Conservation (phyloP, 2,113 vertebrate species). For the Phalacrocorax carbo region DNA sequence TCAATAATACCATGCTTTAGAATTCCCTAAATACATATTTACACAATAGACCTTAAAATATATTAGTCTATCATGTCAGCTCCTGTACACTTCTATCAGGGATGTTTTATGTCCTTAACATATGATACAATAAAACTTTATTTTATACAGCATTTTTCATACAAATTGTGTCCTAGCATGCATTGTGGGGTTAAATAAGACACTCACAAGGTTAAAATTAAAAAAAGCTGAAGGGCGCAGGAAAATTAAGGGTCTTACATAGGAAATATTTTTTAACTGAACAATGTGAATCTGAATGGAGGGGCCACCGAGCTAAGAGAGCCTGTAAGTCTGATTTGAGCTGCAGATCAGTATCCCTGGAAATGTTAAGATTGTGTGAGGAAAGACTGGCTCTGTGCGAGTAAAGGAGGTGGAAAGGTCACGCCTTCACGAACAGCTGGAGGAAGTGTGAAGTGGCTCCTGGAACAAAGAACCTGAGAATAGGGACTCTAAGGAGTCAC, state of each 20-base stretch:
- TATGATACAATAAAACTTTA: conserved; percentile 71
- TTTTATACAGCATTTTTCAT: conserved; percentile 53
- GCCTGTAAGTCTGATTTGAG: not conserved
- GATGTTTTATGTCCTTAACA: conserved; percentile 70
- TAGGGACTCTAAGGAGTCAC: not conserved
- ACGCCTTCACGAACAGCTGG: not conserved
- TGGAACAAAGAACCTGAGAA: conserved; percentile 42
- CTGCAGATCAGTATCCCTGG: not conserved
- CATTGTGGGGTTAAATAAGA: conserved; percentile 6
- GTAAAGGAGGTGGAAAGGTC: conserved; percentile 4
- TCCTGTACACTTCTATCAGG: conserved; percentile 47
- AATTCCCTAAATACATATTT: conserved; percentile 78
- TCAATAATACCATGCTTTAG: conserved; percentile 73
- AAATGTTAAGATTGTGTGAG: not conserved
- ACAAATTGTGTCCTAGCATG: conserved; percentile 6
- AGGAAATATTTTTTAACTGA: not conserved
- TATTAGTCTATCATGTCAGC: conserved; percentile 66
- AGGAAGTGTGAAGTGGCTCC: conserved; percentile 4
- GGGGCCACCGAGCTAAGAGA: not conserved
- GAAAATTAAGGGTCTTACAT: not conserved
- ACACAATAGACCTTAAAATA: conserved; percentile 75
- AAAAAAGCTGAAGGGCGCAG: not conserved
- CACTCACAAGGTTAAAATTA: conserved; percentile 37
- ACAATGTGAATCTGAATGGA: not conserved
- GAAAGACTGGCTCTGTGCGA: not conserved